Conservation (phyloP, 2,113 vertebrate species). For the Chaetura pelagica region DNA sequence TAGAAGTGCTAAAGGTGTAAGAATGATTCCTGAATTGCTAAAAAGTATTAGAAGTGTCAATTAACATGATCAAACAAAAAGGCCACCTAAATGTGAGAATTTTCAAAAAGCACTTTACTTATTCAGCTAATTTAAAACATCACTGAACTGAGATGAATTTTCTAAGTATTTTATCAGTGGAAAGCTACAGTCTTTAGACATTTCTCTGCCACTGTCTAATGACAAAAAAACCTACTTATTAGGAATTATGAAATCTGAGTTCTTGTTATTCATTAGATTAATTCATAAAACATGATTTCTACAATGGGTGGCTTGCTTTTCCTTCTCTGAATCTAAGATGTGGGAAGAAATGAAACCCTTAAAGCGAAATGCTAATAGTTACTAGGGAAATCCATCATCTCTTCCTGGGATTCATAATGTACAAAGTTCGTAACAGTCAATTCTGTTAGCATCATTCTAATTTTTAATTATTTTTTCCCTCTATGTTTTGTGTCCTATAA, state of each 20-base stretch:
- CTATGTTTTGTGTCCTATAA: background rate
- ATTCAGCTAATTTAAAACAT: slow-evolving; percentile 50
- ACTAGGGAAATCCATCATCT: background rate
- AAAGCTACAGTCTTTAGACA: background rate
- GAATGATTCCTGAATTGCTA: background rate
- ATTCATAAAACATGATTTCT: slow-evolving; percentile 6
- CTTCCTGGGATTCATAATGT: background rate
- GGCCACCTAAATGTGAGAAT: background rate
- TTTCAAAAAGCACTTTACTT: slow-evolving; percentile 8
- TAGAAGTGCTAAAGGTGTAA: background rate
- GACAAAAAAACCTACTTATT: slow-evolving; percentile 33
- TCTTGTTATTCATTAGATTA: slow-evolving; percentile 9
- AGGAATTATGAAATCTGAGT: slow-evolving; percentile 17
- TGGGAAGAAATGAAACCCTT: background rate
- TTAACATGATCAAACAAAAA: slow-evolving; percentile 24
- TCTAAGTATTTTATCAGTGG: slow-evolving; percentile 59
- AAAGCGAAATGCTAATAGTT: background rate
- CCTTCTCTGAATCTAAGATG: background rate
- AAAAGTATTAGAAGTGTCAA: background rate
- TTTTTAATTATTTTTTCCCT: background rate
- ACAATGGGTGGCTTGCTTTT: background rate
- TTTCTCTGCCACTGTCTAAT: slow-evolving; percentile 21
- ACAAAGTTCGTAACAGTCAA: background rate
- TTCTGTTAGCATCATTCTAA: background rate
- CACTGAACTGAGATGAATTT: slow-evolving; percentile 6